phyloP scores from a whole-genome alignment of 2,888 invertebrate species.

The Cryptophagus acutangulus region DNA sequence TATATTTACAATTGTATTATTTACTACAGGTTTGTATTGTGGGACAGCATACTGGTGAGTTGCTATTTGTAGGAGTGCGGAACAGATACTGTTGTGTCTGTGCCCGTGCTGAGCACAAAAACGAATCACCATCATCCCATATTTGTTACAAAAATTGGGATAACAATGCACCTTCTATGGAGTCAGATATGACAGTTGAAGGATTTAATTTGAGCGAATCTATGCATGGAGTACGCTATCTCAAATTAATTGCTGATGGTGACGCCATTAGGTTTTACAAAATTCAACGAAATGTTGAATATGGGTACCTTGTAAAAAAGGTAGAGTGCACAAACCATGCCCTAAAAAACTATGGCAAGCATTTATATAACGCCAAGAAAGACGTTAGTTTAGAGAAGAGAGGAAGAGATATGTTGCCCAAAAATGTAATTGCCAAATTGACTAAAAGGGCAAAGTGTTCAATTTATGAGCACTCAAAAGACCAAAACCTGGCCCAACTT shows the following conservation, averaged over 20 bases:
- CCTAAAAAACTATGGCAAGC: slow-evolving; percentile 25
- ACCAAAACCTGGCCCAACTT: too few species aligned
- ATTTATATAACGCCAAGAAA: slow-evolving; percentile 15
- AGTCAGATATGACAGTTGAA: slow-evolving; percentile 21
- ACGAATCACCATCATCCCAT: slow-evolving; percentile 11
- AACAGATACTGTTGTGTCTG: slow-evolving; percentile 24
- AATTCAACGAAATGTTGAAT: slow-evolving; percentile 16
- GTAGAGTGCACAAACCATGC: slow-evolving; percentile 21
- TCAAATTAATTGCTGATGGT: slow-evolving; percentile 20
- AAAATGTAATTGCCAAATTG: too few species aligned
- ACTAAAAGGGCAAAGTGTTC: too few species aligned
- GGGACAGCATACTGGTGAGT: slow-evolving; percentile 18
- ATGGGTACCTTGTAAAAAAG: slow-evolving; percentile 21
- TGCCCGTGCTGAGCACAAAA: slow-evolving; percentile 13
- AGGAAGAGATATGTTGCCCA: slow-evolving; percentile 6
- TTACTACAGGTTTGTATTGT: too few species aligned
- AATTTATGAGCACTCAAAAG: too few species aligned
- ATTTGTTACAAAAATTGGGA: slow-evolving; percentile 24
- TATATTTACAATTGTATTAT: too few species aligned
- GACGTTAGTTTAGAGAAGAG: slow-evolving; percentile 12
- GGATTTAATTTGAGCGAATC: slow-evolving; percentile 17
- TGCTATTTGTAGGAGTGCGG: slow-evolving; percentile 21
- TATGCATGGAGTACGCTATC: slow-evolving; percentile 18
- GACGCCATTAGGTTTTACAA: slow-evolving; percentile 21
- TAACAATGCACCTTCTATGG: slow-evolving; percentile 17